Evolutionary conservation across 35 echinoderm and acorn worm genomes (phyloP), one percentile per base, ranked within the genome.

Genomic region (Ophiothrix spiculata): DNA sequence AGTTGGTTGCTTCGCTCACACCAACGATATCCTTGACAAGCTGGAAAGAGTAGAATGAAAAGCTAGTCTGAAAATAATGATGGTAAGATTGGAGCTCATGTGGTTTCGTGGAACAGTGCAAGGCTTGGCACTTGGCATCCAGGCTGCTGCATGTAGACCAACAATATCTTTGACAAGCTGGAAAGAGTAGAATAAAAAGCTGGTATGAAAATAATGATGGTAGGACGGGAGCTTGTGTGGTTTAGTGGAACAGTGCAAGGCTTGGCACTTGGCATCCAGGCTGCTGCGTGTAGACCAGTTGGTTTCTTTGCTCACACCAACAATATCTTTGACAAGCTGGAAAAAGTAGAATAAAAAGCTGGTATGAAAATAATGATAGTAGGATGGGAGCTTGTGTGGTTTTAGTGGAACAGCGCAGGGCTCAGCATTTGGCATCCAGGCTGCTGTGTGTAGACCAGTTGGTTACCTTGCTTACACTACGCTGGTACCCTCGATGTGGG

Each of bases 401-500:
- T n/a, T n/a, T n/a, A n/a, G n/a, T n/a, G n/a, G n/a, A n/a, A 35
- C 92, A 93, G 34, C 92, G 56, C 32, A 93, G 60, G 75, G 92
- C 87, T 29, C 77, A 45, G 56, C 81, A 89, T 78, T 93, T 93
- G 32, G 92, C 75, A 77, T 81, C 76, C 31, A 81, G 46, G 32
- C 87, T 93, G 46, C 77, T 78, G 17, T 82, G 83, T 21, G 69
- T 31, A 32, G 92, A 93, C 81, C 87, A 93, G 39, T 93, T 78
- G 17, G 92, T 93, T 4, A 87, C 87, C 64, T 93, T 87, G 81
- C 92, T 89, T 39, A 93, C 92, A 78, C 92, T 88, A 12, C n/a
- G n/a, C n/a, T n/a, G n/a, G n/a, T n/a, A n/a, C n/a, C n/a, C n/a
- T n/a, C n/a, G n/a, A n/a, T n/a, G n/a, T n/a, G n/a, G n/a, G n/a